Evolutionary conservation across 2,113 vertebrate species (phyloP), one percentile per base, ranked within the genome.

Genomic region (Silurus glanis): DNA sequence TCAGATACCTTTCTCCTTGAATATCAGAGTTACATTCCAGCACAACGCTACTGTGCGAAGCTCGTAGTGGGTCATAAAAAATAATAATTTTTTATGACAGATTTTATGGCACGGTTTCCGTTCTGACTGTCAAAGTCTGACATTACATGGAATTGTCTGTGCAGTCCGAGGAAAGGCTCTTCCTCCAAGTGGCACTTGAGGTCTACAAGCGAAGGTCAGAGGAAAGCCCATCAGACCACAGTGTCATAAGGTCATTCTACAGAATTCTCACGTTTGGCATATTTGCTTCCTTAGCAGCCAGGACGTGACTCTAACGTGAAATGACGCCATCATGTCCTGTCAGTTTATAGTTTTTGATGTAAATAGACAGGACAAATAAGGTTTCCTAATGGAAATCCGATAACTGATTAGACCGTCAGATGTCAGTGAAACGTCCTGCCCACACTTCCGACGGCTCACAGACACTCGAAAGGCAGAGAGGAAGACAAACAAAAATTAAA

Each of bases 401-500:
- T 92, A 93, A 90, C 93, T 92, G 92, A 94, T 94, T 94, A 92
- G 89, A 92, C 91, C 91, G 84, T 37, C 71, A 81, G 89, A 81
- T 80, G 89, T 93, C 92, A 93, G 86, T 90, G 89, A 90, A 91
- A 94, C 62, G 90, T 93, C 92, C 91, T 91, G 89, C 82, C 89
- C 87, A 59, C 85, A 89, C 87, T 90, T 92, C 86, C 90, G 89
- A 90, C 87, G 89, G 91, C 86, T 88, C 67, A 51, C 80, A 89
- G 90, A 90, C 90, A 87, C 62, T 80, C 72, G 85, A 90, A 67
- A 78, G 82, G 19, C 83, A 80, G 83, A 83, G 71, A 92, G 90
- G 88, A 93, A 92, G 90, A 88, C 91, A 94, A 93, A 94, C 91
- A 92, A 93, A 56, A 92, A 93, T 91, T 82, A 90, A 88, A 23